Base-by-base conservation (phyloP, 2,888 invertebrate genomes). In the Subacronicta megacephala region DNA sequence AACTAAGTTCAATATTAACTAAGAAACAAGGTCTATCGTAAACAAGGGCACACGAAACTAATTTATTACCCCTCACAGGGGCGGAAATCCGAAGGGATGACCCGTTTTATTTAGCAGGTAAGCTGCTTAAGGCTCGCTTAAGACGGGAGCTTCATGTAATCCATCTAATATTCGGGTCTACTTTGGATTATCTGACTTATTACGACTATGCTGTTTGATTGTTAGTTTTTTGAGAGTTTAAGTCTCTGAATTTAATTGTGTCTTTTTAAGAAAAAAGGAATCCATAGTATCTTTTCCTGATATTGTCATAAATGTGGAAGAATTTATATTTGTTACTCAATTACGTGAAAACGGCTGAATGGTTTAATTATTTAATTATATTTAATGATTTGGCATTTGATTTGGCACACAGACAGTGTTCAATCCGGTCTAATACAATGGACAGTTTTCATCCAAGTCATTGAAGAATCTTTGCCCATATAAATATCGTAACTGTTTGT, bases 61-160 rank as follows among this genome's bases (percentile, higher is more conserved):
- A 76, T 73, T 76, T 76, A 69, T 47, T 59, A 50, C 41, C 6
- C 23, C 29, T 46, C 31, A 53, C 29, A 7, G 23, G 31, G 31
- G 33, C 20, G 41, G 51, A 41, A 49, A 65, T 45, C 41, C 55
- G 42, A 26, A 16, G 41, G 42, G 50, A 55, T 56, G 43, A 35
- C 45, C 40, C 40, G 38, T 41, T 61, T 69, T 62, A 73, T 69
- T 59, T 43, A 66, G 20, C 56, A 57, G 51, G 58, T 76, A 76
- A 73, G 50, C 62, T 35, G 46, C 54, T 55, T 45, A 61, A 51
- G 31, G 31, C 38, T 40, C 40, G 31, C 33, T 15, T 53, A 58
- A 75, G 66, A 55, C 38, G 67, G 37, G 17, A 31, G 31, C n/a
- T 31, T 26, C 46, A 17, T 13, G 42, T 61, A 60, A 72, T 57